Base-by-base conservation (phyloP, 2,113 vertebrate genomes). In the Malaclemys terrapin region DNA sequence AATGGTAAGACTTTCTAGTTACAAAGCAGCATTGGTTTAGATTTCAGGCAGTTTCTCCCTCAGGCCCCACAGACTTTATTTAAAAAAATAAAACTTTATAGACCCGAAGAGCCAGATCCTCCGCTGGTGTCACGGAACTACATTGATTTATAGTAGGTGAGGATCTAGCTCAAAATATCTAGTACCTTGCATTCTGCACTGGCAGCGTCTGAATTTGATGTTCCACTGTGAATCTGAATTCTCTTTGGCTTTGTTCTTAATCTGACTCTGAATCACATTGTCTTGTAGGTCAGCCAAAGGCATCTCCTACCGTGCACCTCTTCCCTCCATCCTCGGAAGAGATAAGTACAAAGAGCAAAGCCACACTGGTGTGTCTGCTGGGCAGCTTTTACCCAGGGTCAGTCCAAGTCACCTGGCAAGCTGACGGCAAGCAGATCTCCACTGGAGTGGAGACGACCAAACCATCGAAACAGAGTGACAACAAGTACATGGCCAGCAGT, bases 401-500 rank as follows among this genome's bases (percentile, higher is more conserved):
- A 0, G 49, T 59, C 19, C 0, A 27, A 0, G 88, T 98, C 89
- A 1, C 87, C 5, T 98, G 98, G 98, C 0, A 0, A 1, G 95
- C 20, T 53, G 84, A 98, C 0, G 95, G 93, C 24, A 0, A 0
- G 0, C 0, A 14, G 29, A 0, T 89, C 80, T 49, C 0, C 8
- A 4, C 0, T 0, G 94, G 80, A 0, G n/a, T 97, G 3, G 10
- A 93, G 91, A 97, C 96, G 62, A 94, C 94, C 42, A 9, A 0
- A 54, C 0, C 88, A 7, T 87, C 91, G 91, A 85, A 29, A 49
- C 97, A 98, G 88, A 76, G 20, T 57, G 91, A 98, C 81, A 84
- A 1, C 62, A 2, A 90, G 50, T 98, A 97, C 97, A 20, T 92
- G 53, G 91, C 93, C 90, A 98, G 96, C 97, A 98, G 98, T 88